Conservation (phyloP, 1,140 invertebrate genomes). For the Drosophila lacteicornis region DNA sequence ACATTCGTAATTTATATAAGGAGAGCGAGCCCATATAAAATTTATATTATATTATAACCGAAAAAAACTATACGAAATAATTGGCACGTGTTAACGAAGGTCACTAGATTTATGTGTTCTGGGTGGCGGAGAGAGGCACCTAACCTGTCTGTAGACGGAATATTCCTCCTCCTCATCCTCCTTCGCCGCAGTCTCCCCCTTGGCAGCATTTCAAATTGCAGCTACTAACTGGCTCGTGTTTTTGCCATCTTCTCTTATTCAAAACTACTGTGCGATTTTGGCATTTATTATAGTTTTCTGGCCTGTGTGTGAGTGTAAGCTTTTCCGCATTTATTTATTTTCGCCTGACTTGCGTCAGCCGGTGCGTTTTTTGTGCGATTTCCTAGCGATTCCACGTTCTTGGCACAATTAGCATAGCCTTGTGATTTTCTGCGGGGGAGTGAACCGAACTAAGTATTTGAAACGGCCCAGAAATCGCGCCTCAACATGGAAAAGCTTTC, state of each 20-base stretch:
- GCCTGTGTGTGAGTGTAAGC: conserved; percentile 20
- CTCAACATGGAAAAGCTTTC: conserved; percentile 12
- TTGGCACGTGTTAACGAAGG: conserved; percentile 47
- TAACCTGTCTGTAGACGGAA: conserved; percentile 7
- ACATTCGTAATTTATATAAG: conserved; percentile 40
- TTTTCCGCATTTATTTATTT: conserved; percentile 63
- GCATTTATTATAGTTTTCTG: conserved; percentile 34
- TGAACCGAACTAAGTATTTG: neutral
- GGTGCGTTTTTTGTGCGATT: conserved; percentile 39
- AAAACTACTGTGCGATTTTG: conserved; percentile 22
- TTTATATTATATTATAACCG: conserved; percentile 1
- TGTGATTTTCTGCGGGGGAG: conserved; percentile 33
- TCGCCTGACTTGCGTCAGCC: conserved; percentile 56
- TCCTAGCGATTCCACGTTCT: conserved; percentile 45
- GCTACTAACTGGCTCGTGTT: conserved; percentile 45
- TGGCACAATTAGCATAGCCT: conserved; percentile 75
- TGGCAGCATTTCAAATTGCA: conserved; percentile 52
- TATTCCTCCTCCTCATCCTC: conserved; percentile 11
- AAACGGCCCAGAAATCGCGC: neutral
- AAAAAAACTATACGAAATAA: conserved; percentile 18
- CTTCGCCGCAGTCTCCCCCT: conserved; percentile 5
- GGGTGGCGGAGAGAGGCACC: conserved; percentile 9
- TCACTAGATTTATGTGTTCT: conserved; percentile 27
- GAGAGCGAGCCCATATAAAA: conserved; percentile 59
- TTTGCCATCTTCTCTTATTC: conserved; percentile 14